Evolutionary conservation across 2,113 vertebrate genomes (phyloP).

Genomic region (Arizona elegans): DNA sequence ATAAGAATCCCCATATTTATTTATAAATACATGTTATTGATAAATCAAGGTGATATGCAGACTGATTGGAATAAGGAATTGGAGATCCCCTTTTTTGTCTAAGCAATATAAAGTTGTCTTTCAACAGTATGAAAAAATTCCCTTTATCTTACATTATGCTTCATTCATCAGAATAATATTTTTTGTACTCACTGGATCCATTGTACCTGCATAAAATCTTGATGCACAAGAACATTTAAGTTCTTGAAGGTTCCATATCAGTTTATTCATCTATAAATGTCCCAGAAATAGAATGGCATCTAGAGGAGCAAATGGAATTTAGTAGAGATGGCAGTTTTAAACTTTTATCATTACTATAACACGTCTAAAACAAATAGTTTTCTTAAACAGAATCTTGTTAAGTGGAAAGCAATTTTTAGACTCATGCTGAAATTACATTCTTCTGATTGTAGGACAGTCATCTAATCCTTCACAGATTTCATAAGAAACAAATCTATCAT

Average conservation of each 20-base stretch:
- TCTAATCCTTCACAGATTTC: not conserved
- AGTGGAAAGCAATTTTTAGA: not conserved
- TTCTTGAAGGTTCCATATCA: not conserved
- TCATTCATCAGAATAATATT: not conserved
- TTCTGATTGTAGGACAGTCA: not conserved
- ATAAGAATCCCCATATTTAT: not conserved
- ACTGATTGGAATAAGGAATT: not conserved
- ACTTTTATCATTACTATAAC: not conserved
- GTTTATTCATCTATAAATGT: not conserved
- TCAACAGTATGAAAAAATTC: not conserved
- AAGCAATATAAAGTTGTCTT: not conserved
- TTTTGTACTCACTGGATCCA: not conserved
- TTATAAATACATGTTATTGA: not conserved
- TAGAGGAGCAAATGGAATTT: not conserved
- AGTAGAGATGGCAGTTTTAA: not conserved
- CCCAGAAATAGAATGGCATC: not conserved
- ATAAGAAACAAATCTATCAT: not conserved
- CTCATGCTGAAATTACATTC: not conserved
- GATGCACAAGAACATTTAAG: not conserved
- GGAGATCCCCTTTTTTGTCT: not conserved
- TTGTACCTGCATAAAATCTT: not conserved
- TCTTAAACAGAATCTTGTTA: not conserved
- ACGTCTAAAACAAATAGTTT: not conserved
- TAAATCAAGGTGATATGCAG: not conserved
- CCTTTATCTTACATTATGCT: not conserved